Base-by-base conservation (phyloP, 2,888 invertebrate species). In the Digitonthophagus gazella region DNA sequence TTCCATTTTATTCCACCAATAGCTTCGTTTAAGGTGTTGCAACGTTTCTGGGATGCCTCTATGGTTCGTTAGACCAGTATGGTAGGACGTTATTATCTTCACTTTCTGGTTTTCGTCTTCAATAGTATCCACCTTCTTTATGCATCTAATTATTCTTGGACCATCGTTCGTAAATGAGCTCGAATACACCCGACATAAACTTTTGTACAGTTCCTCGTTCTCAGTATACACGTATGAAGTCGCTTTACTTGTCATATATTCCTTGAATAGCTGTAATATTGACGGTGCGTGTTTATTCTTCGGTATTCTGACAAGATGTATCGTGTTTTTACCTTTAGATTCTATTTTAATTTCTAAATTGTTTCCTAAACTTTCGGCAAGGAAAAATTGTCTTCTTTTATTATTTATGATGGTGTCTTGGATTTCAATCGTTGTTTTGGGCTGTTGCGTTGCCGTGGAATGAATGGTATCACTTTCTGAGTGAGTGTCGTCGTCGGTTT, bases 351-450 rank as follows among this genome's bases (percentile, higher is more conserved):
- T 16, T 65, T 65, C 54, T 0, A 65, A n/a, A 15, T 54, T n/a
- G 14, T 65, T 14, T 6, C 55, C 54, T n/a, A 65, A 55, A 44
- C 54, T 15, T 55, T 65, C 65, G 5, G 56, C 56, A 1, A 56
- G 5, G 11, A 66, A 15, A 55, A 65, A 65, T 55, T 65, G 55
- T 44, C 55, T 65, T 15, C 55, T 65, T 54, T 65, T 65, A 55
- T 65, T 65, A 15, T 65, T 19, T 2, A 65, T 65, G 16, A n/a
- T n/a, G n/a, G 65, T 65, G 55, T 65, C 55, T n/a, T 65, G 3
- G 14, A 65, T 65, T n/a, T 65, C 65, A 55, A 65, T 65, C 6
- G 55, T 65, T 65, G 11, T 65, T 55, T 3, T 14, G 4, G 65
- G 65, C 8, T 65, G 55, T 54, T 65, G 55, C 14, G 58, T 58